Base-by-base conservation (phyloP, 2,888 invertebrate genomes). In the Leptogaster cylindrica region DNA sequence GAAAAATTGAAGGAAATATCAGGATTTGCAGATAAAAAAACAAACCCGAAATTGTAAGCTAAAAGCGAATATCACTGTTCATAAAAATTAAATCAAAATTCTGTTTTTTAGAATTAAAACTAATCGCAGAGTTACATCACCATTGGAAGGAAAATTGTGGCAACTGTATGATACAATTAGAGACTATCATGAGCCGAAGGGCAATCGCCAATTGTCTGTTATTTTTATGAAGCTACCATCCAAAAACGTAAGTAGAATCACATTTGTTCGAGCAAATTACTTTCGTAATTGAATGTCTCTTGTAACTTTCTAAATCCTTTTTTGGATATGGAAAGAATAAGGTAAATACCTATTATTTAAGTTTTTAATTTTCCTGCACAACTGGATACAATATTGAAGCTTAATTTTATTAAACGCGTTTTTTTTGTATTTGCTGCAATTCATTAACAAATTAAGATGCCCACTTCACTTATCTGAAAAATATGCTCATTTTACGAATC, bases 211-310 rank as follows among this genome's bases (percentile, higher is more conserved):
- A 77, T 83, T 98, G n/a, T 93, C 97, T 0, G 82, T 91, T 16
- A 95, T 97, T 70, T 98, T 99, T 81, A 91, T 94, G 85, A 95
- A 95, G 79, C 84, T 99, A 48, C 98, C 98, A 1, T 93, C 92
- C 50, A 95, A 94, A 84, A 86, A 82, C 76, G 89, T 87, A 80
- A 82, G 84, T 72, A 20, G 18, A 28, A 39, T 46, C 23, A 10
- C 36, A n/a, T 16, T 20, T 5, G n/a, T 33, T 36, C 4, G 6
- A 31, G 23, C 36, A 33, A 23, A 16, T 10, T 36, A 48, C 18
- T 44, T 10, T 61, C 23, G 55, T 64, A 68, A 55, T 65, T 52
- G 61, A 51, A 36, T 66, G 25, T 58, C 25, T 55, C 44, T 67
- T 64, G 44, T 67, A 66, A 52, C 67, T 67, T 36, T 70, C 55